Conservation (phyloP, 2,888 invertebrate species). For the Loripinus fragilis region DNA sequence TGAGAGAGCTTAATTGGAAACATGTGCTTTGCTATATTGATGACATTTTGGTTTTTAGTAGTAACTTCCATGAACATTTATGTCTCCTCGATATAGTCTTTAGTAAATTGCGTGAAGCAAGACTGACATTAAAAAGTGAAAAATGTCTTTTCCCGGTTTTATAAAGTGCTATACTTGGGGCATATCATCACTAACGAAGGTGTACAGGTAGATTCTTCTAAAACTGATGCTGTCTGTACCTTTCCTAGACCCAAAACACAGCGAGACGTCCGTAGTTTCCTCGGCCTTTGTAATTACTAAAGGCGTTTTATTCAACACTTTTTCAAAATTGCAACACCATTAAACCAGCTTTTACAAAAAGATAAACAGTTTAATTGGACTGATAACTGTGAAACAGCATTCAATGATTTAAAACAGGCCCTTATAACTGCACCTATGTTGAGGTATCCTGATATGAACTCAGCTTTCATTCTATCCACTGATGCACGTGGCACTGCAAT, state of each 20-base stretch:
- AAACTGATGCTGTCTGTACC: constrained; percentile 43
- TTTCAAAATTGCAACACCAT: constrained; percentile 67
- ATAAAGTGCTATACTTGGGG: constrained; percentile 54
- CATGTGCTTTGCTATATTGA: constrained; percentile 59
- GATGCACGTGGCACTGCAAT: neutral
- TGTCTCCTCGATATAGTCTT: constrained; percentile 45
- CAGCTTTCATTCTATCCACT: neutral
- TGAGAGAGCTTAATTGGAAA: constrained; percentile 61
- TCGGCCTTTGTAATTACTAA: constrained; percentile 79
- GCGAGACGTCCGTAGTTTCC: constrained; percentile 51
- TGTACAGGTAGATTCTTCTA: constrained; percentile 48
- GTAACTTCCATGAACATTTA: constrained; percentile 59
- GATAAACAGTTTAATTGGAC: constrained; percentile 68
- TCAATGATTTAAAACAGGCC: constrained; percentile 71
- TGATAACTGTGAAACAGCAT: constrained; percentile 69
- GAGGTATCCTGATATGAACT: constrained; percentile 51
- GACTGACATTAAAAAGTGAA: constrained; percentile 38
- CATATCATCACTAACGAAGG: constrained; percentile 60
- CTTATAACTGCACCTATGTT: constrained; percentile 57
- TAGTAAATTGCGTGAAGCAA: constrained; percentile 33
- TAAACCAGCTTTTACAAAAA: constrained; percentile 71
- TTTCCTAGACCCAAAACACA: constrained; percentile 54
- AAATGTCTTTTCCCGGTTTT: constrained; percentile 56
- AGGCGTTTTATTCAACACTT: constrained; percentile 77
- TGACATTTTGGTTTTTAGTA: constrained; percentile 53